Evolutionary conservation across 2,113 vertebrate genomes (phyloP), one percentile per base, ranked within the genome.

Genomic region (Chinchilla lanigera): DNA sequence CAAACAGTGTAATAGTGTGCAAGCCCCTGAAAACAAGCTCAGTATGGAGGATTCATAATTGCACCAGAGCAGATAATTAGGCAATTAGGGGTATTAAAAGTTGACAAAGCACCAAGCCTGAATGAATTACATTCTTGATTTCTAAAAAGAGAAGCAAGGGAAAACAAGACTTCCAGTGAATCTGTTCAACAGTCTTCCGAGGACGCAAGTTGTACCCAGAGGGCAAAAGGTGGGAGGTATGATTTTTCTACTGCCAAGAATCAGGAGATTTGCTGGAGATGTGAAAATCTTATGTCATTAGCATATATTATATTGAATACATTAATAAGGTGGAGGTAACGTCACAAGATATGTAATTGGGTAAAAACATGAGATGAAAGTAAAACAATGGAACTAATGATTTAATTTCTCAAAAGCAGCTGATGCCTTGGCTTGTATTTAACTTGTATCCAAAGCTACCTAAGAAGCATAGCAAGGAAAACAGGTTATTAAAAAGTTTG

Each of bases 311-410:
- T 63, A 52, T 81, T 80, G 17, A 98, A 19, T 17, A 90, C 75
- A 97, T 97, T 97, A 97, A 97, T 97, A 98, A 98, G 44, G 85
- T 16, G 10, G 58, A 95, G 96, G 83, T 96, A 98, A 91, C 88
- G 96, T 96, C 95, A 95, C 82, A 65, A 81, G 97, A 63, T 71
- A 5, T 81, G 5, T 95, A 97, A 94, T 97, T 94, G 97, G 60
- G 58, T 96, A 89, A 24, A 92, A 52, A 22, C 78, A 65, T 8
- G 77, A 97, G 50, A 86, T 88, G 61, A 92, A 98, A 60, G 95
- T 22, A 56, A 35, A 97, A 97, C 92, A 97, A 97, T 97, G 84
- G 65, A 67, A 71, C 61, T 90, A 97, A 90, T 95, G 90, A 71
- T 94, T 63, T 90, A 94, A 95, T 98, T 98, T 98, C 61, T 96